A percentile compares a stretch with the other conserved stretches of the same genome.
These are phyloP conservation scores for Cynaeus angustus DNA, from an alignment of 2,888 invertebrate genomes.

Conservation along the genomic window DNA sequence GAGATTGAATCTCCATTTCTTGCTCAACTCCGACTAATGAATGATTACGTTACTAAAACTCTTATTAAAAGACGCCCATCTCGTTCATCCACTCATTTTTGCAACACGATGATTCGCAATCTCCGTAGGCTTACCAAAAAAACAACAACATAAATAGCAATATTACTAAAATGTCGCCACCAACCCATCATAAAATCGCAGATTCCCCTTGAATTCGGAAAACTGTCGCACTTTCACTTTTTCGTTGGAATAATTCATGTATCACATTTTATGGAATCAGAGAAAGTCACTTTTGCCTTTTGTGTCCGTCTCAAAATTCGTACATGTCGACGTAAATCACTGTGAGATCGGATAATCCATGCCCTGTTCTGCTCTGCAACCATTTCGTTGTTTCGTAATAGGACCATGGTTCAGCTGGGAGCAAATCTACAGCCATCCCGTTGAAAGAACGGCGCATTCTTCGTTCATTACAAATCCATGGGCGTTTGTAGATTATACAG, in stretches of 20 bases:
- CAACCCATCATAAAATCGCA: not conserved
- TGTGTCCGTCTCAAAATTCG: slow-evolving; percentile 7
- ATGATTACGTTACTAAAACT: not conserved
- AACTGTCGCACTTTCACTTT: slow-evolving; percentile 42
- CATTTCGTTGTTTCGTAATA: not conserved
- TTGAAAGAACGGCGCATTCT: slow-evolving; percentile 40
- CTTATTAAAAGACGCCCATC: slow-evolving; percentile 17
- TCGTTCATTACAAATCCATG: slow-evolving; percentile 56
- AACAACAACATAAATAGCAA: not conserved
- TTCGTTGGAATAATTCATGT: slow-evolving; percentile 37
- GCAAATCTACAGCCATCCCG: not conserved
- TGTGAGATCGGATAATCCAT: not conserved
- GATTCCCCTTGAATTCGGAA: slow-evolving; percentile 6
- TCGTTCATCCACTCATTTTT: slow-evolving; percentile 6
- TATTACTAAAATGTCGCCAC: slow-evolving; percentile 1
- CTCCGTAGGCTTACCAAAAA: slow-evolving; percentile 18
- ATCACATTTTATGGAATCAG: slow-evolving; percentile 30
- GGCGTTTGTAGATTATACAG: slow-evolving; percentile 53
- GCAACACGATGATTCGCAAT: slow-evolving; percentile 6
- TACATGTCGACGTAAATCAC: not conserved
- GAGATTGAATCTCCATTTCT: not conserved
- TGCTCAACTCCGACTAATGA: not conserved
- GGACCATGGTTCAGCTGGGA: not conserved
- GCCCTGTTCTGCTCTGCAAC: no score
- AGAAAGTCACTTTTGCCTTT: slow-evolving; percentile 40